Conservation (phyloP, 2,797 vertebrate genomes). For the Rachycentron canadum region DNA sequence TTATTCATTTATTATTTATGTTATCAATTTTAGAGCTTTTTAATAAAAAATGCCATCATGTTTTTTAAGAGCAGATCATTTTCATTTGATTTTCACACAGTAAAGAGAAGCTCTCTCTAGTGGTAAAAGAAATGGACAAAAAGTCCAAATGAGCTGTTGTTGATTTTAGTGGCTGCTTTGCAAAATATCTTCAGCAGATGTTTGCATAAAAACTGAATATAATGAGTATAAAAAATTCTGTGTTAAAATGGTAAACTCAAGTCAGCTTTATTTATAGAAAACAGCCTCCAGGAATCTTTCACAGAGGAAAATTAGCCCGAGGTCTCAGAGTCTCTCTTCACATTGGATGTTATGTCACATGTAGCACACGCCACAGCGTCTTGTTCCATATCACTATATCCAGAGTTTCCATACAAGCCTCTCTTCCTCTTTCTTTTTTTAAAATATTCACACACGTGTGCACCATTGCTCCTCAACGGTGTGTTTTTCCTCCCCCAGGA, state of each 20-base stretch:
- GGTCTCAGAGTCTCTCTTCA: neutral
- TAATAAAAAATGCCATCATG: too few species aligned
- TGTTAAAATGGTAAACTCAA: neutral
- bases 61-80: neutral
- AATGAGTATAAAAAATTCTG: neutral
- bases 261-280: neutral
- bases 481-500: conserved; percentile 58
- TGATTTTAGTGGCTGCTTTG: neutral
- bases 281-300: neutral
- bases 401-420: neutral
- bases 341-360: neutral
- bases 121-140: neutral
- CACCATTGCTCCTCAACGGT: neutral
- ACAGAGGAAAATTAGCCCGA: neutral
- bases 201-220: neutral
- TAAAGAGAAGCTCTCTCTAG: neutral
- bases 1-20: too few species aligned
- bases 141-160: neutral
- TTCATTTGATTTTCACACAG: neutral
- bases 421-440: conserved; percentile 8
- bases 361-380: too few species aligned
- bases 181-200: neutral
- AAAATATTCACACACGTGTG: neutral
- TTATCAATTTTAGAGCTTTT: too few species aligned
- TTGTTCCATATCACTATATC: conserved; percentile 11